Percentiles rank a stretch among this genome's conserved stretches.
Evolutionary conservation across 1,140 invertebrate genomes (phyloP).

Genomic region (Drosophila micromelanica): DNA sequence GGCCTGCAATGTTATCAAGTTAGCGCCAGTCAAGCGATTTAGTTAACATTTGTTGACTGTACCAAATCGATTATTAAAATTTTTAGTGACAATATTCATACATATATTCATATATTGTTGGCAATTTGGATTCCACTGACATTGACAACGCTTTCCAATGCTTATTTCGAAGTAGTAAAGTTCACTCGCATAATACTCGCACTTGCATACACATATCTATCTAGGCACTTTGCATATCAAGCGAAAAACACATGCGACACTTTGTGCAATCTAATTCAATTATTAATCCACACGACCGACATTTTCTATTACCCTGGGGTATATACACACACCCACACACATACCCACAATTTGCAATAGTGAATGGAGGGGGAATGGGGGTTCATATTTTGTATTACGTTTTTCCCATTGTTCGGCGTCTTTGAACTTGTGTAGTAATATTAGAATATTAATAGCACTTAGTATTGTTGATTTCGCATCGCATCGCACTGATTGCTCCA

Average conservation of each 20-base stretch:
- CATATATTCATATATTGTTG: too few relatives aligned
- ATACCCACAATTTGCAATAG: background rate
- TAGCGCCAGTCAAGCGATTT: constrained; percentile 25
- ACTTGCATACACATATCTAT: background rate
- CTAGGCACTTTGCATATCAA: constrained; percentile 52
- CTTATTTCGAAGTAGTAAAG: background rate
- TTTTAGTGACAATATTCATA: background rate
- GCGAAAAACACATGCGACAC: constrained; percentile 61
- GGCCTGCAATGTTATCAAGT: constrained; percentile 14
- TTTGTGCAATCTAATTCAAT: constrained; percentile 74
- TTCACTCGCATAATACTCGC: background rate
- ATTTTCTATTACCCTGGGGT: constrained; percentile 36
- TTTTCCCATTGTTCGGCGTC: constrained; percentile 59
- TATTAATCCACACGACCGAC: constrained; percentile 69
- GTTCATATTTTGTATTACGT: constrained; percentile 55
- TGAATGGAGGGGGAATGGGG: background rate
- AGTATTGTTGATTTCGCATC: constrained; percentile 56
- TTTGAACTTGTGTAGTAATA: constrained; percentile 77
- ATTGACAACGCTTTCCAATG: background rate
- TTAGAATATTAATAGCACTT: constrained; percentile 79
- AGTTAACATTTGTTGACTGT: background rate
- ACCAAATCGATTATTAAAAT: background rate
- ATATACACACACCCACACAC: constrained; percentile 27
- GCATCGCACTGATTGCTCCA: constrained; percentile 32
- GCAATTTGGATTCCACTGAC: constrained; percentile 1